phyloP scores from a whole-genome alignment of 2,797 vertebrate genomes.

The Ctenopoma kingsleyae region DNA sequence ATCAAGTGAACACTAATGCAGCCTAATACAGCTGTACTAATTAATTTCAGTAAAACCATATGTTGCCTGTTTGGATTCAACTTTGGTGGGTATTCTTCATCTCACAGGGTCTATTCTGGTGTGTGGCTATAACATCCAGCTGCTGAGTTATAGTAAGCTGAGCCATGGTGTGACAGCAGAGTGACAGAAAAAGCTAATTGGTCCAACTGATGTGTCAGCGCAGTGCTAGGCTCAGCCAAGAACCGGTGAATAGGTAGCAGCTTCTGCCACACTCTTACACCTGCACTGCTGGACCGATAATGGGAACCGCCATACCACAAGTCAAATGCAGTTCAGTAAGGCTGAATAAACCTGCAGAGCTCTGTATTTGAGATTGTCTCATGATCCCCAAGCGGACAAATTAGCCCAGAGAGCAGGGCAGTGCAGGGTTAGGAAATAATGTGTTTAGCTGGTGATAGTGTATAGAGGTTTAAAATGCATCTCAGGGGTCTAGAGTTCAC shows the following conservation, averaged over 20 bases:
- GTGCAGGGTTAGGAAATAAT: slow-evolving; percentile 17
- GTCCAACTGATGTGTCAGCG: slow-evolving; percentile 67
- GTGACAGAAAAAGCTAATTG: slow-evolving; percentile 68
- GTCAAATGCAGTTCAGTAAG: slow-evolving; percentile 34
- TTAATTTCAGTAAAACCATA: too few relatives aligned
- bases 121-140: slow-evolving; percentile 35
- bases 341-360: slow-evolving; percentile 43
- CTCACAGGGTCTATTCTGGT: slow-evolving; percentile 30
- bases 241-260: slow-evolving; percentile 47
- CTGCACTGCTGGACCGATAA: slow-evolving; percentile 61
- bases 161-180: slow-evolving; percentile 54
- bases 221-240: slow-evolving; percentile 50
- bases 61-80: too few relatives aligned
- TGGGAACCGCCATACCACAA: slow-evolving; percentile 40
- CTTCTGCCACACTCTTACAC: slow-evolving; percentile 51
- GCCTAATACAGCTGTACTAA: too few relatives aligned
- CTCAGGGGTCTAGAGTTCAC: slow-evolving; percentile 2
- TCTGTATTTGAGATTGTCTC: slow-evolving; percentile 28
- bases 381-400: slow-evolving; percentile 14
- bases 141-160: slow-evolving; percentile 39
- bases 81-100: not conserved
- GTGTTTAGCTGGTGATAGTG: slow-evolving; percentile 6
- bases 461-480: slow-evolving; percentile 25
- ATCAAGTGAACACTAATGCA: too few relatives aligned
- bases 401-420: slow-evolving; percentile 10